Percentiles rank a stretch among this genome's conserved stretches.
Conservation (phyloP, 2,797 vertebrate species). For the Melopsittacus undulatus region DNA sequence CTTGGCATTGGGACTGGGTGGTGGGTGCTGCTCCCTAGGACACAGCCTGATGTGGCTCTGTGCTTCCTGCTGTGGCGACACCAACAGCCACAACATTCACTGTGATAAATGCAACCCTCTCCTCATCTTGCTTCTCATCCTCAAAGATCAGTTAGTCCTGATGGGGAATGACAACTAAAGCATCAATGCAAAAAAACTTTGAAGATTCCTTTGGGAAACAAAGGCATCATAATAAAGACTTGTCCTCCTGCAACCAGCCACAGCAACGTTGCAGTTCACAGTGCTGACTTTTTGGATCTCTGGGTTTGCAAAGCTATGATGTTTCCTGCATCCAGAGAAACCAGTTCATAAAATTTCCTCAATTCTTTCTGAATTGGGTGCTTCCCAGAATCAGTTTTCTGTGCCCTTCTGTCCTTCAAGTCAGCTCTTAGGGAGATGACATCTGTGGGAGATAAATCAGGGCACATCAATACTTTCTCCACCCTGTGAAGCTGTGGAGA, state of each 20-base stretch:
- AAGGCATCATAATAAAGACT: neutral
- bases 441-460: slow-evolving; percentile 53
- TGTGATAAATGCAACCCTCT: neutral
- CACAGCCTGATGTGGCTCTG: neutral
- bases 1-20: neutral
- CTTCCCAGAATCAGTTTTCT: neutral
- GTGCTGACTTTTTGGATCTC: neutral
- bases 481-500: slow-evolving; percentile 22
- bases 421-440: slow-evolving; percentile 47
- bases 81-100: neutral
- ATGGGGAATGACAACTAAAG: neutral
- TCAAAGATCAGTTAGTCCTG: neutral
- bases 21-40: neutral
- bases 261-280: neutral
- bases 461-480: neutral
- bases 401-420: slow-evolving; percentile 29
- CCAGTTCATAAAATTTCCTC: neutral
- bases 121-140: neutral
- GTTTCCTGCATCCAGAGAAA: neutral
- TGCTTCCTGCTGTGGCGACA: neutral
- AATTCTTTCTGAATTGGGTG: neutral
- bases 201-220: neutral
- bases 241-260: neutral
- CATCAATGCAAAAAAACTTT: neutral
- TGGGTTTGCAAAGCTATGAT: neutral